Evolutionary conservation across 2,888 invertebrate genomes (phyloP).

Genomic region (Aradus depressus): DNA sequence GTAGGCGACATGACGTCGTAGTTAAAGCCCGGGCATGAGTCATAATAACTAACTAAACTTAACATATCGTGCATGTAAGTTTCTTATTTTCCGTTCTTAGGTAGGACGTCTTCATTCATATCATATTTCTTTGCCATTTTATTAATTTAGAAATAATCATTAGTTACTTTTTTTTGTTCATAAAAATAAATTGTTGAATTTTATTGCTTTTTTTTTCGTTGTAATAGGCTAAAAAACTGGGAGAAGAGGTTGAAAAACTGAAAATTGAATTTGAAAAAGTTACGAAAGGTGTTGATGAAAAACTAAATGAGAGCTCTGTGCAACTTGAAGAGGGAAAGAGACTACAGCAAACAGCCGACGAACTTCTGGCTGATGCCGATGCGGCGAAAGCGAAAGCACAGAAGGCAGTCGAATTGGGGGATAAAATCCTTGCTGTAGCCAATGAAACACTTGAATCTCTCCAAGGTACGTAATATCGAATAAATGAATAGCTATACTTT

Average conservation of each 20-base stretch:
- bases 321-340: constrained; percentile 44
- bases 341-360: constrained; percentile 68
- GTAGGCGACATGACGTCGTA: too few relatives aligned
- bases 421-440: constrained; percentile 67
- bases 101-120: too few relatives aligned
- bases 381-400: constrained; percentile 62
- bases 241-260: constrained; percentile 52
- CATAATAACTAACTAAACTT: too few relatives aligned
- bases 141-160: neutral
- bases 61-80: too few relatives aligned
- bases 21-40: too few relatives aligned
- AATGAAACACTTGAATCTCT: constrained; percentile 66
- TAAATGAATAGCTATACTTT: too few relatives aligned
- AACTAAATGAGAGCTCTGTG: constrained; percentile 35
- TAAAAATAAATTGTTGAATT: neutral
- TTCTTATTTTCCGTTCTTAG: too few relatives aligned
- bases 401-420: constrained; percentile 73
- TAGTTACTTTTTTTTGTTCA: neutral
- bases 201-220: neutral
- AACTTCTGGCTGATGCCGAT: constrained; percentile 67
- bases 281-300: constrained; percentile 37
- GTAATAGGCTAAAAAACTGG: constrained; percentile 41
- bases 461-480: constrained; percentile 29
- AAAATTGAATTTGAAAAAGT: constrained; percentile 43
- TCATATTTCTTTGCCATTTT: neutral